Conservation (phyloP, 2,888 invertebrate genomes). For the Cheilosia impressa region DNA sequence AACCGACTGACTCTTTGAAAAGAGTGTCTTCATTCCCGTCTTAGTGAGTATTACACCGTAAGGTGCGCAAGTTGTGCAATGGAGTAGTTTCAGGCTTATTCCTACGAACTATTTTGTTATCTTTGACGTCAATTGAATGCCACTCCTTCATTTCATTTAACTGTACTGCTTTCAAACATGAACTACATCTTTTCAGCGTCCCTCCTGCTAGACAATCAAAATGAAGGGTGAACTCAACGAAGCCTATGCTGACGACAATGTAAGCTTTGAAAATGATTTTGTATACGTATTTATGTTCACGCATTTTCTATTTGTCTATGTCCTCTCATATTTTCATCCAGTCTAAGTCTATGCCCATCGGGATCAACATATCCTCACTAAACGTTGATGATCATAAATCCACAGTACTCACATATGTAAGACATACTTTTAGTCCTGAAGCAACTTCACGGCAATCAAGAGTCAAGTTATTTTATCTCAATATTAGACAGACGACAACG, state of each 20-base stretch:
- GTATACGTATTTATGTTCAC: neutral
- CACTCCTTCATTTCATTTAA: too few species aligned
- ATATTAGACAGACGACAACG: conserved; percentile 36
- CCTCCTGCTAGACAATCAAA: conserved; percentile 1
- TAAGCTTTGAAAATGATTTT: conserved; percentile 68
- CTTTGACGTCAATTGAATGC: neutral
- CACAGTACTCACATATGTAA: conserved; percentile 27
- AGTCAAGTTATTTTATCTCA: neutral
- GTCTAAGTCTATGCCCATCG: conserved; percentile 29
- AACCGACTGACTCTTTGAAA: too few species aligned
- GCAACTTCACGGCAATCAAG: neutral
- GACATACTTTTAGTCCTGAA: conserved; percentile 10
- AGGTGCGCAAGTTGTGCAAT: too few species aligned
- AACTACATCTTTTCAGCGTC: conserved; percentile 19
- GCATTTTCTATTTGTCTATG: conserved; percentile 32
- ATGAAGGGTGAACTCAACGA: conserved; percentile 77
- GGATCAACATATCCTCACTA: conserved; percentile 35
- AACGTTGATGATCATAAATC: neutral
- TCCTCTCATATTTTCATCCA: conserved; percentile 28
- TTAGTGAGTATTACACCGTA: neutral
- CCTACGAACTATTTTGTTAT: too few species aligned
- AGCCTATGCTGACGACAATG: conserved; percentile 78
- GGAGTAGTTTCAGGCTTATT: too few species aligned
- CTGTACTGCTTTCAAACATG: too few species aligned
- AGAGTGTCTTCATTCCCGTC: too few species aligned